Evolutionary conservation across 2,888 invertebrate genomes (phyloP).

Genomic region (Gerosis bhagava): DNA sequence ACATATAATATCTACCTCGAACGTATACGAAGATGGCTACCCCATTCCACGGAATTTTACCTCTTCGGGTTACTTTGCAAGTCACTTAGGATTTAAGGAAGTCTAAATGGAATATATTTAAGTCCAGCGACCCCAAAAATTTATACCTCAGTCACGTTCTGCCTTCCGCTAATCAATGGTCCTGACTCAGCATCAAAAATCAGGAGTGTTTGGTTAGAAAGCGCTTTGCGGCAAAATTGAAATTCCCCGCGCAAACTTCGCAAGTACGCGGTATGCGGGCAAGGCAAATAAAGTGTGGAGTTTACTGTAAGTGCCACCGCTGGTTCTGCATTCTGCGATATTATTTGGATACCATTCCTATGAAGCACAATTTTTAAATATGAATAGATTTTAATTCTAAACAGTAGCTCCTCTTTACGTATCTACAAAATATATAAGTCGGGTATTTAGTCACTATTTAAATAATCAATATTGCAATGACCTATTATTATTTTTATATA

Average conservation of each 20-base stretch:
- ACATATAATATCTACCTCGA: too few relatives aligned
- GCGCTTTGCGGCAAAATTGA: slow-evolving; percentile 19
- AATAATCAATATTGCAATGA: too few relatives aligned
- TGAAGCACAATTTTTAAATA: slow-evolving; percentile 2
- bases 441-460: too few relatives aligned
- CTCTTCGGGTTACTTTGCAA: too few relatives aligned
- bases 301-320: slow-evolving; percentile 10
- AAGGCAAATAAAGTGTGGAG: slow-evolving; percentile 15
- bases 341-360: slow-evolving; percentile 1
- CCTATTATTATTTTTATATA: too few relatives aligned
- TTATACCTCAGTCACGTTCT: slow-evolving; percentile 20
- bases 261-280: slow-evolving; percentile 18
- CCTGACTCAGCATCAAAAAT: slow-evolving; percentile 28
- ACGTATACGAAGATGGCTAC: too few relatives aligned
- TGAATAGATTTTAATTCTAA: neutral
- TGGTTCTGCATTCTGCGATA: neutral
- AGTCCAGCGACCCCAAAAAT: slow-evolving; percentile 11
- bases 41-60: too few relatives aligned
- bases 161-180: slow-evolving; percentile 28
- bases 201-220: slow-evolving; percentile 22
- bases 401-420: too few relatives aligned
- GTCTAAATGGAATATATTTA: too few relatives aligned
- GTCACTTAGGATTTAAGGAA: too few relatives aligned
- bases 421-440: too few relatives aligned
- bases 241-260: slow-evolving; percentile 17